Evolutionary conservation across 2,888 invertebrate genomes (phyloP), one percentile per base, ranked within the genome.

Genomic region (Amblyteles armatorius): DNA sequence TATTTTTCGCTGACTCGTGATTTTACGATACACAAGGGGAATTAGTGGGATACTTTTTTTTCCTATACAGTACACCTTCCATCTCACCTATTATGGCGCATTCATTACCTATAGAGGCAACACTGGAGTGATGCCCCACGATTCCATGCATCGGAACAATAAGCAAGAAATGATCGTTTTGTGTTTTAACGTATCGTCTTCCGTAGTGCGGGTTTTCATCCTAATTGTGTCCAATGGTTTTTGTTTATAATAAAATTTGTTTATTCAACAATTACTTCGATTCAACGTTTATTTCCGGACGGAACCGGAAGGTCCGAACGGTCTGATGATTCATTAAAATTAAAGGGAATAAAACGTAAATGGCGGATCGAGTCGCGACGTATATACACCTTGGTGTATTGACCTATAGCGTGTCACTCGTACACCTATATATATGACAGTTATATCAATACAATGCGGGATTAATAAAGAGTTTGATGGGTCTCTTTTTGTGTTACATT

Each of bases 51-150:
- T 63, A 79, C 29, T 50, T 26, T 48, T 19, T 19, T 19, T 19
- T 48, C 13, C 36, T 60, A 48, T 63, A 72, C 33, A 69, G 74
- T 65, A n/a, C 76, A 80, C 84, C 80, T 77, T 84, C 77, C 63
- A 60, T 85, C 79, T 73, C 77, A 79, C 85, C 85, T 85, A 82
- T 83, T 82, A 85, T 85, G 85, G 82, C 85, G 82, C 79, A 82
- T 85, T 79, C 52, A 63, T 68, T 80, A 82, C 57, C 63, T 82
- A 79, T 73, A 82, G 52, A 52, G 52, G 77, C 82, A 76, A 76
- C 81, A 78, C 78, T 78, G 73, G 76, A 85, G 50, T 67, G 71
- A 72, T 76, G 74, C 78, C 48, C 29, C 57, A 50, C 69, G 48
- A 65, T 68, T 72, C 63, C 50, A 40, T 63, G 72, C 65, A 79